These are phyloP conservation scores for Morone chrysops DNA, from an alignment of 2,113 vertebrate genomes.

Conservation along the genomic window DNA sequence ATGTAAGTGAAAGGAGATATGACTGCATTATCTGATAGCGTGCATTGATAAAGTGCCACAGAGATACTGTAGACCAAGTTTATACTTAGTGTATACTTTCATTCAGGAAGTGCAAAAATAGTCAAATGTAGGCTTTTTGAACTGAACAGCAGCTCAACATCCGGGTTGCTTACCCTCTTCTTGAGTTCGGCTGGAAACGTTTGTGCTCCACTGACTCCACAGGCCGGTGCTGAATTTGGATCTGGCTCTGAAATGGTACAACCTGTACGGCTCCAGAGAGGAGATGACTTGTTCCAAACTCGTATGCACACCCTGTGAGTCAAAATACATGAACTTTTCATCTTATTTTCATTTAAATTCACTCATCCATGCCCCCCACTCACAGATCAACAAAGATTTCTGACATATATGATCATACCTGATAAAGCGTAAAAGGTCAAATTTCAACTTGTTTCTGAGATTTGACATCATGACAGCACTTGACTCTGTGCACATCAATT, in stretches of 20 bases:
- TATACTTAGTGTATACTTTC: background rate
- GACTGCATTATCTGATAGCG: constrained; percentile 11
- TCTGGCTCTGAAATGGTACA: constrained; percentile 77
- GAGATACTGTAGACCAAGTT: background rate
- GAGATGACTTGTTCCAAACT: constrained; percentile 32
- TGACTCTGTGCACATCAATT: constrained; percentile 4
- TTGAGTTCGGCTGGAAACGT: constrained; percentile 62
- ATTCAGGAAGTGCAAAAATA: constrained; percentile 17
- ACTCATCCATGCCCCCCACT: background rate
- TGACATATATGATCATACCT: background rate
- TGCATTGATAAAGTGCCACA: constrained; percentile 23
- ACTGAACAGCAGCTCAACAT: background rate
- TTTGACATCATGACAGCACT: background rate
- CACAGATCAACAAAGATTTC: background rate
- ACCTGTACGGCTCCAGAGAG: constrained; percentile 68
- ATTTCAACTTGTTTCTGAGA: constrained; percentile 18
- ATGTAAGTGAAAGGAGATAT: constrained; percentile 3
- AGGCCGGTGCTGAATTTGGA: constrained; percentile 67
- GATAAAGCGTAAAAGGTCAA: constrained; percentile 4
- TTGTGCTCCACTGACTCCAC: constrained; percentile 82
- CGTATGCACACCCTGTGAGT: constrained; percentile 47
- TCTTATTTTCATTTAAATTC: background rate
- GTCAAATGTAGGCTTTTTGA: background rate
- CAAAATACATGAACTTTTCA: background rate
- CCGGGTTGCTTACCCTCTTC: constrained; percentile 77